Conservation (phyloP, 2,888 invertebrate genomes). For the Piscicola geometra region DNA sequence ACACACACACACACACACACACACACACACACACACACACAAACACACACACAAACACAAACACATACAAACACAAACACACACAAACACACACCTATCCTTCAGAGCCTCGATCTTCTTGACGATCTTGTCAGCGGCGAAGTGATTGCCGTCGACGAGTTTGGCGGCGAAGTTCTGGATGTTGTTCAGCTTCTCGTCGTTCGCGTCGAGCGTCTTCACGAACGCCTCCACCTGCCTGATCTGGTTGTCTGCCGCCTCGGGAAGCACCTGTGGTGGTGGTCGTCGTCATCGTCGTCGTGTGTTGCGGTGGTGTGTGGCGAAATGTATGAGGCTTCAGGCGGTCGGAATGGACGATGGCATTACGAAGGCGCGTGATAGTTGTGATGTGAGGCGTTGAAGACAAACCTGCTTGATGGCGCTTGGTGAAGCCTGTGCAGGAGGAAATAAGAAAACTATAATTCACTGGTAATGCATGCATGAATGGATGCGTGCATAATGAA, state of each 20-base stretch:
- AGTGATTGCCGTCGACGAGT: constrained; percentile 80
- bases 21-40: no score
- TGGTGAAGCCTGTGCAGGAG: no score
- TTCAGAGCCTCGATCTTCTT: constrained; percentile 92
- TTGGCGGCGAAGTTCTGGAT: constrained; percentile 89
- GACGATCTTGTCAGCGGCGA: constrained; percentile 89
- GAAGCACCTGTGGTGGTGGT: constrained; percentile 66
- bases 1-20: background rate
- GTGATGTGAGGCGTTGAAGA: no score
- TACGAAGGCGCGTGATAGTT: no score
- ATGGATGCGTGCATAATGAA: background rate
- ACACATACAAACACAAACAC: background rate
- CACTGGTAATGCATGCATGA: background rate
- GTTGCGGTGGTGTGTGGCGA: background rate
- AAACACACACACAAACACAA: no score
- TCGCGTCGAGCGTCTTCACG: constrained; percentile 98
- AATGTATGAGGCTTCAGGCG: no score
- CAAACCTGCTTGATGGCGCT: no score
- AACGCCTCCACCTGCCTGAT: constrained; percentile 97
- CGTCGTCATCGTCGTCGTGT: no score
- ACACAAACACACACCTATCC: constrained; percentile 62
- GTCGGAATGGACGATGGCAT: no score
- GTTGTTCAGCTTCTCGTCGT: constrained; percentile 97
- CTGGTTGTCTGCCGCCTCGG: constrained; percentile 94
- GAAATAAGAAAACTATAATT: background rate